These are phyloP conservation scores for Ascidia mentula DNA, from an alignment of 23 tunicate species.

Conservation along the genomic window DNA sequence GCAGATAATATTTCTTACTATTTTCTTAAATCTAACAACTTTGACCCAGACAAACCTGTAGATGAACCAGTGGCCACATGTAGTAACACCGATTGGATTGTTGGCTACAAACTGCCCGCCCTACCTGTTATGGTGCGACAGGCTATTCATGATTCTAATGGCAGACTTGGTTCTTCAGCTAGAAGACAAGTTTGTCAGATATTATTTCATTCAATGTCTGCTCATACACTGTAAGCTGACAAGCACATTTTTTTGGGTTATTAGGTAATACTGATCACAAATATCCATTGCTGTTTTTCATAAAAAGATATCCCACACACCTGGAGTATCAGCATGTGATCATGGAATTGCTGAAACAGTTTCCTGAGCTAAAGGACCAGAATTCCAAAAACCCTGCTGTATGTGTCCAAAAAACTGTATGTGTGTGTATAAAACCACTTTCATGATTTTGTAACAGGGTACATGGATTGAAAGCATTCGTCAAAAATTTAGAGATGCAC, in stretches of 20 bases:
- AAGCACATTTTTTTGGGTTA: constrained; percentile 1
- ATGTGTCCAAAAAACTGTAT: background rate
- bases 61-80: constrained; percentile 14
- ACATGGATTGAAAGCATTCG: constrained; percentile 13
- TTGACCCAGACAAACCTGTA: constrained; percentile 9
- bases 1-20: background rate
- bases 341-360: background rate
- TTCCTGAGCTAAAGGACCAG: constrained; percentile 1
- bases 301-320: background rate
- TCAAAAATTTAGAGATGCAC: constrained; percentile 21
- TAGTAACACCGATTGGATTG: constrained; percentile 18
- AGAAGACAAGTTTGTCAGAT: constrained; percentile 9
- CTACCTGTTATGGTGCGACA: constrained; percentile 4
- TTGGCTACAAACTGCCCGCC: constrained; percentile 11
- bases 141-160: no score
- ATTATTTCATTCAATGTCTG: constrained; percentile 3
- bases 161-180: constrained; percentile 12
- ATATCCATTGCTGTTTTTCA: background rate
- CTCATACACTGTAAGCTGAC: constrained; percentile 7
- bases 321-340: constrained; percentile 5
- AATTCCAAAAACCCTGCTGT: constrained; percentile 6
- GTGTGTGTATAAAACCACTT: constrained; percentile 6
- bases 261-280: background rate
- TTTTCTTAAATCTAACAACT: constrained; percentile 6
- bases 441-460: constrained; percentile 14